A percentile compares a stretch with the other conserved stretches of the same genome.
phyloP scores from a whole-genome alignment of 1,140 invertebrate species.

The Euura lappo region DNA sequence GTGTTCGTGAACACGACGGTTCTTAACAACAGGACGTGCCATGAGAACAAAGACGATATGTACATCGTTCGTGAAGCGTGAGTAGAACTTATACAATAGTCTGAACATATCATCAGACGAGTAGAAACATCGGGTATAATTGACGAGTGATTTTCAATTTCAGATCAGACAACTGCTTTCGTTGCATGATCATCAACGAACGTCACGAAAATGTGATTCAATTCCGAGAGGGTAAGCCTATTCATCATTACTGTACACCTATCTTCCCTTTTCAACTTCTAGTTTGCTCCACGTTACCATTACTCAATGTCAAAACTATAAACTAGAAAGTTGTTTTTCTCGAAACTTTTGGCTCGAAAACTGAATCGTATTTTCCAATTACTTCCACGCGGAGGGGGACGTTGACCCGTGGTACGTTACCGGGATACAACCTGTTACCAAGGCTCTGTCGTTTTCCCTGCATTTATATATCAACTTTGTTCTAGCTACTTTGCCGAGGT shows the following conservation, averaged over 20 bases:
- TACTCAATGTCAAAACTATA: no score
- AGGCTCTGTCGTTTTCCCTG: no score
- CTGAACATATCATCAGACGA: background rate
- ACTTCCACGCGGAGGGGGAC: no score
- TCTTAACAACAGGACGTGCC: slow-evolving; percentile 57
- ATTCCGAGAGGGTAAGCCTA: slow-evolving; percentile 70
- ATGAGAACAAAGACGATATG: slow-evolving; percentile 53
- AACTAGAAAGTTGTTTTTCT: no score
- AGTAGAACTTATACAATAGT: slow-evolving; percentile 27
- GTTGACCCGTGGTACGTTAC: no score
- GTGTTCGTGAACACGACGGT: slow-evolving; percentile 57
- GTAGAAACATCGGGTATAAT: no score
- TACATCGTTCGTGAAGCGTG: slow-evolving; percentile 58
- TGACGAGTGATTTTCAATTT: slow-evolving; percentile 20
- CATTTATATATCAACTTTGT: no score
- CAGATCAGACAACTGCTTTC: slow-evolving; percentile 61
- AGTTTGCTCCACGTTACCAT: no score
- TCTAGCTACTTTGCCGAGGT: background rate
- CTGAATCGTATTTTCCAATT: no score
- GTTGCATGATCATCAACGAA: slow-evolving; percentile 69
- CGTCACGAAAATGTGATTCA: slow-evolving; percentile 72
- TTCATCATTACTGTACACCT: background rate
- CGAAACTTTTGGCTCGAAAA: no score
- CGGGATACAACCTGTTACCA: no score
- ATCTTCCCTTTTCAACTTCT: no score